Evolutionary conservation across 2,888 invertebrate species (phyloP).

Genomic region (Thysanoteuthis rhombus): DNA sequence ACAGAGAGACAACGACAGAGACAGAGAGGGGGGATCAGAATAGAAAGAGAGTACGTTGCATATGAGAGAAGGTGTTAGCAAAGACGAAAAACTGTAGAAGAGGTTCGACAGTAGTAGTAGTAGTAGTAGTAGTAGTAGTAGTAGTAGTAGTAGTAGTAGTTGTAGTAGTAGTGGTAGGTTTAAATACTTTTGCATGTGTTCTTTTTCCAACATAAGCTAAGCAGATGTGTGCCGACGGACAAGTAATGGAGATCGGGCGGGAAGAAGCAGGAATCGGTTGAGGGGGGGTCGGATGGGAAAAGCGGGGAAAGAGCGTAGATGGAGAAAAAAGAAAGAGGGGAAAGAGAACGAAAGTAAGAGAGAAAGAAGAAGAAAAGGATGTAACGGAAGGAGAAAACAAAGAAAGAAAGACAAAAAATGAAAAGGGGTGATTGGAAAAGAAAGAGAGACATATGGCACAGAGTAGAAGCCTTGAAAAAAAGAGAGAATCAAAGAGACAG

Average conservation of each 20-base stretch:
- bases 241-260: not conserved
- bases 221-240: not conserved
- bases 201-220: not conserved
- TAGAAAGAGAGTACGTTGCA: not conserved
- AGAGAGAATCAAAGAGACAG: too few species aligned
- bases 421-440: not conserved
- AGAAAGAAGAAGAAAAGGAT: not conserved
- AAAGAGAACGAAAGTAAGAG: not conserved
- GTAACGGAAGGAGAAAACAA: not conserved
- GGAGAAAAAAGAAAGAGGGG: not conserved
- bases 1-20: not conserved
- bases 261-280: not conserved
- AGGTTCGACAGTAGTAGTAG: not conserved
- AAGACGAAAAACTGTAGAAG: not conserved
- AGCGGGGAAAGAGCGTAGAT: too few species aligned
- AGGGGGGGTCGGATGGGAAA: not conserved
- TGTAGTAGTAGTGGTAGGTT: not conserved
- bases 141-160: not conserved
- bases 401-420: not conserved
- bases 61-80: not conserved
- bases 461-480: too few species aligned
- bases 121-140: not conserved
- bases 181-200: constrained; percentile 12
- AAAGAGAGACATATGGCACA: not conserved
- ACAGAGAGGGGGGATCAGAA: not conserved